Conservation (phyloP, 2,113 vertebrate genomes). For the Salvelinus fontinalis region DNA sequence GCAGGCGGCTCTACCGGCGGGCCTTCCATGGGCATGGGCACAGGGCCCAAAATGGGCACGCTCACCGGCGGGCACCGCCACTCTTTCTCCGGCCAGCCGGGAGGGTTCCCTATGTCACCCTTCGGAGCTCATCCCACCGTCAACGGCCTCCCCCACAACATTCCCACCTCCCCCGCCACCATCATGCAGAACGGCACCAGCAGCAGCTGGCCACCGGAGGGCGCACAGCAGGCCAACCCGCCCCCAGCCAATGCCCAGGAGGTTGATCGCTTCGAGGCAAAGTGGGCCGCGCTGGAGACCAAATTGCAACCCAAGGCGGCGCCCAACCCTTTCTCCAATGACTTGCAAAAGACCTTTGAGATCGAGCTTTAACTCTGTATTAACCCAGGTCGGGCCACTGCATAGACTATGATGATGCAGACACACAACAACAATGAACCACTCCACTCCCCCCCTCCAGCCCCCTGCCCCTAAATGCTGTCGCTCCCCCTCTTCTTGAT, state of each 20-base stretch:
- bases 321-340: slow-evolving; percentile 86
- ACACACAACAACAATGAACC: background rate
- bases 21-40: slow-evolving; percentile 55
- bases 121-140: slow-evolving; percentile 56
- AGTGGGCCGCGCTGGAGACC: slow-evolving; percentile 88
- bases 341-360: slow-evolving; percentile 90
- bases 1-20: slow-evolving; percentile 65
- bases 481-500: slow-evolving; percentile 11
- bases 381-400: background rate
- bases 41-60: slow-evolving; percentile 56
- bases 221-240: slow-evolving; percentile 62
- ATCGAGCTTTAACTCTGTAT: slow-evolving; percentile 82
- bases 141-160: slow-evolving; percentile 62
- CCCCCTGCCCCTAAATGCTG: background rate
- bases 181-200: slow-evolving; percentile 69
- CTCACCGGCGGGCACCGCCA: slow-evolving; percentile 48
- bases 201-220: slow-evolving; percentile 80
- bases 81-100: slow-evolving; percentile 47
- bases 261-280: slow-evolving; percentile 86
- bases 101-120: slow-evolving; percentile 57
- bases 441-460: background rate
- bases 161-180: slow-evolving; percentile 29
- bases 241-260: slow-evolving; percentile 64
- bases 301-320: slow-evolving; percentile 74
- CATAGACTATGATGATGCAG: slow-evolving; percentile 11